Evolutionary conservation across 2,113 vertebrate species (phyloP), one percentile per base, ranked within the genome.

Genomic region (Sylvilagus bachmani): DNA sequence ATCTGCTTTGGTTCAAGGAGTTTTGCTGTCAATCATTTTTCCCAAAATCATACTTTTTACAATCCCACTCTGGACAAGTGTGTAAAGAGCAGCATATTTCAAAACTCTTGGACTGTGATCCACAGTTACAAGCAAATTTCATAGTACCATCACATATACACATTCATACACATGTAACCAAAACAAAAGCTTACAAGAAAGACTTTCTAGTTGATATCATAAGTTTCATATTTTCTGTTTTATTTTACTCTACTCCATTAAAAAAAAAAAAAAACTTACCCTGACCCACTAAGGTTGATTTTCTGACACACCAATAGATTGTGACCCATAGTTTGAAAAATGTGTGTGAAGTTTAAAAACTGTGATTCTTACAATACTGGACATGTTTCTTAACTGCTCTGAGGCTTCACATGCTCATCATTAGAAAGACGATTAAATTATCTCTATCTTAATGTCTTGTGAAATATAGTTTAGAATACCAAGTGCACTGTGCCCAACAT

Each of bases 11-110:
- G 2, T 66, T 75, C 5, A 25, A 93, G 51, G 84, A 77, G 58
- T 80, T 82, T 64, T 58, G 67, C 17, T 69, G 10, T 86, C 81
- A 44, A 4, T 6, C 31, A n/a, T 70, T 44, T 96, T 44, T 25
- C 86, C 38, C 0, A 24, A 96, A 93, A 62, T 86, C 66, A 71
- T 36, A 51, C 74, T 89, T 92, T 33, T 71, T 69, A 33, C 51
- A 82, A 44, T 17, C 16, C 77, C 22, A 19, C 10, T 92, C 64
- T 80, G 9, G 70, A 71, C 61, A 4, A 58, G 4, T 49, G 2
- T 13, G 10, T 44, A 7, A 11, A 86, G 19, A 71, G 36, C 19
- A 44, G 16, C 13, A 4, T 27, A 83, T 74, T 36, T n/a, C 8
- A 78, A 79, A 62, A n/a, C 62, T 27, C 55, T 80, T 83, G 31